Base-by-base conservation (phyloP, 30 jellyfish, hydroid and myxozoan genomes). In the Aurelia aurita complex sp. Pacific region DNA sequence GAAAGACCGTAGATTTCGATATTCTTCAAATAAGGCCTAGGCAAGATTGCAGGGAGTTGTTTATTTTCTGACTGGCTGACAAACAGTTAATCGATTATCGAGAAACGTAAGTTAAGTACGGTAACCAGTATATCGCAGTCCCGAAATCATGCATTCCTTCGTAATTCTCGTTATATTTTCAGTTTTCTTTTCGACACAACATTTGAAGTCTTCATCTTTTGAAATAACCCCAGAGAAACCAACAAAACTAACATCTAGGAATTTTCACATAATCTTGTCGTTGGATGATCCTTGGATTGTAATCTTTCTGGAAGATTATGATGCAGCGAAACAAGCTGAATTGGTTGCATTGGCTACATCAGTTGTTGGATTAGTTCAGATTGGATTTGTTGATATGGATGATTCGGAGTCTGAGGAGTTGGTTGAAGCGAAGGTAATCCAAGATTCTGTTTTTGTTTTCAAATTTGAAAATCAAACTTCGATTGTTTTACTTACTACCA, bases 381-480 rank as follows among this genome's bases (percentile, higher is more conserved):
- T 87, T 73, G 96, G 96, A 69, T 87, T 77, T 40, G 96, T 87
- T 73, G 88, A 87, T 64, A 69, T 87, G 96, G 87, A 77, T 68
- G 96, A 87, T 73, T 83, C 96, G 15, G 88, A 72, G 6, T 50
- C 55, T 59, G 83, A 86, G 67, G 95, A 74, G 66, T 79, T 86
- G 29, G 57, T 86, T 11, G 87, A 75, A 34, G 95, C 95, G 18
- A 86, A 76, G 95, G 95, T 86, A 75, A 10, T 40, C 8, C 52
- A 40, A 40, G 52, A 40, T 40, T 40, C 52, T 40, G 8, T 40
- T 2, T 40, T 40, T 23, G 29, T 6, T 40, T 40, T 40, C 52
- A 40, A 38, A 38, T 38, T 38, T 38, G 5, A 4, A 2, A 38
- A 38, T 38, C 5, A 38, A 38, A 4, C 5, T 38, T 38, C 5